Conservation (phyloP, 2,888 invertebrate species). For the Epistrophe eligans region DNA sequence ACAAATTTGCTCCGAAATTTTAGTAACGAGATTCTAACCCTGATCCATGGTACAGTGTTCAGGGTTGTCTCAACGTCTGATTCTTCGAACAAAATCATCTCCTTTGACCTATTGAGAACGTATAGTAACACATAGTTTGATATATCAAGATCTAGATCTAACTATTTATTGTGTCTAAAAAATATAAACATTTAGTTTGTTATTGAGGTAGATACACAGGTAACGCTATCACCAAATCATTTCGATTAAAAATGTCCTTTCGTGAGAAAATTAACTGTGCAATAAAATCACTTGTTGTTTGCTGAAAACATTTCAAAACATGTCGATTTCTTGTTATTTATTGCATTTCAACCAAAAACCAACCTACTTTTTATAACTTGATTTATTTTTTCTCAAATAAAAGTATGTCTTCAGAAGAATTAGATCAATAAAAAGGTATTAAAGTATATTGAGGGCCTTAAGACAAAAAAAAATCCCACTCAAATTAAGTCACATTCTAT, state of each 20-base stretch:
- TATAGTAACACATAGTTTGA: no score
- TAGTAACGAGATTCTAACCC: no score
- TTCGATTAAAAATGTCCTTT: slow-evolving; percentile 21
- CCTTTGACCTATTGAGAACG: no score
- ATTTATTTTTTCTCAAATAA: slow-evolving; percentile 15
- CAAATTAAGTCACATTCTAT: slow-evolving; percentile 5
- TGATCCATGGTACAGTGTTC: no score
- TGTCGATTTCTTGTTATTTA: slow-evolving; percentile 13
- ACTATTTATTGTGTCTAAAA: background rate
- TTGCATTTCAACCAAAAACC: background rate
- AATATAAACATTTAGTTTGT: background rate
- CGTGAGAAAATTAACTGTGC: background rate
- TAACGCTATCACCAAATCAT: background rate
- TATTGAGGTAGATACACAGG: background rate
- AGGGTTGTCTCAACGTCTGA: no score
- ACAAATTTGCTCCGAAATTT: no score
- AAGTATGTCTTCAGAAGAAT: background rate
- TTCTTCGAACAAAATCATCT: no score
- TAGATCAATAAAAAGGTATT: background rate
- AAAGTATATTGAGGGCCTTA: background rate
- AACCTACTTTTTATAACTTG: slow-evolving; percentile 36
- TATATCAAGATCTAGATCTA: background rate
- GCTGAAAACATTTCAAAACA: slow-evolving; percentile 59
- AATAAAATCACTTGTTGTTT: slow-evolving; percentile 27
- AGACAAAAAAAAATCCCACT: background rate